Base-by-base conservation (phyloP, 2,797 vertebrate genomes). In the Xyrichtys novacula region DNA sequence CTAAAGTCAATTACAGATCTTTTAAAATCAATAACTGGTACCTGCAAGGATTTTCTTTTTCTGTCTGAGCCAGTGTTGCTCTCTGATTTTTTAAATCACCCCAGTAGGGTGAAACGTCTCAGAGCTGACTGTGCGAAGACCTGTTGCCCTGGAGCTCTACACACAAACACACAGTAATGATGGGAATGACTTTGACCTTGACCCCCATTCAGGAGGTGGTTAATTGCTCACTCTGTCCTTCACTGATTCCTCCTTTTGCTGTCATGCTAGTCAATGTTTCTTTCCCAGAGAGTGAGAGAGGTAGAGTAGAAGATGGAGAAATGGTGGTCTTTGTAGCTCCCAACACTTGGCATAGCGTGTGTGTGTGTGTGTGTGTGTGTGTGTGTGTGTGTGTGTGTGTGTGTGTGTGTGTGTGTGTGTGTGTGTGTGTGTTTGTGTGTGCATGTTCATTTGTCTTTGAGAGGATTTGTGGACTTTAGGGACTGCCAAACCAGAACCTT, bases 131-230 rank as follows among this genome's bases (percentile, higher is more conserved):
- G 16, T 63, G 52, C 71, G 64, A 69, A 76, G 54, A n/a, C 28
- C 57, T 44, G 1, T 53, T 83, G 52, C 60, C 57, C 15, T 26
- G 29, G 4, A 23, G 20, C 20, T 40, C 42, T 6, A 38, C 48
- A 40, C 58, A 47, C 43, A 28, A 34, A 39, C n/a, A 48, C 62
- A 54, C 22, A 56, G 55, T 80, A 48, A 44, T 29, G 72, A 74
- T 55, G 32, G 55, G 14, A 26, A 28, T 49, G 36, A 58, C 58
- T 54, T 64, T 62, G 58, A 67, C 74, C 71, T 48, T 75, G 57
- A 66, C 67, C 62, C 70, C 60, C 55, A 44, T 56, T 56, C 56
- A 42, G 31, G 48, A 26, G 19, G 44, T 52, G 48, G 63, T 72
- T 25, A 56, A 55, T 68, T 53, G 40, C 53, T n/a, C 47, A n/a